Evolutionary conservation across 1,140 invertebrate genomes (phyloP).

Genomic region (Rhopalosiphum padi): DNA sequence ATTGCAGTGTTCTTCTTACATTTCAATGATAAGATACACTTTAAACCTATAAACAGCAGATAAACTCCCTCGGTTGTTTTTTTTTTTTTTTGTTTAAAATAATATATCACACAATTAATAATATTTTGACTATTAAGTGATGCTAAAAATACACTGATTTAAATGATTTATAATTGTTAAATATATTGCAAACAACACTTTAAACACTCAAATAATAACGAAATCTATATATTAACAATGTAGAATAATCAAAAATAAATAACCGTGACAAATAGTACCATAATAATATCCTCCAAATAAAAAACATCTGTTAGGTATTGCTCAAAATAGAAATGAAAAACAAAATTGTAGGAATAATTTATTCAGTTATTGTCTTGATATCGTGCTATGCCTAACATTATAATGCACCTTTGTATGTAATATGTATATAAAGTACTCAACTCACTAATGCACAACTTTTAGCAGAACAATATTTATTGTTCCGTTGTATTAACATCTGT

Average conservation of each 20-base stretch:
- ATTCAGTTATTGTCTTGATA: conserved; percentile 9
- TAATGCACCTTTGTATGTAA: neutral
- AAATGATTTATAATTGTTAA: neutral
- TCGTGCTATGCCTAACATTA: neutral
- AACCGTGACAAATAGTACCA: neutral
- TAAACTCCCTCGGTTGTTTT: too few species aligned
- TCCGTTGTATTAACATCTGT: neutral
- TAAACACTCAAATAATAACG: neutral
- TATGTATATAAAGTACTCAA: neutral
- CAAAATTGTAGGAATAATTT: neutral
- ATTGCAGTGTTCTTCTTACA: too few species aligned
- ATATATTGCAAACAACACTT: neutral
- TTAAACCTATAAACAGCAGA: too few species aligned
- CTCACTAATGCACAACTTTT: neutral
- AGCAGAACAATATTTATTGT: conserved; percentile 13
- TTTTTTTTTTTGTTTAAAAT: too few species aligned
- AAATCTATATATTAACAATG: neutral
- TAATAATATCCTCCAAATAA: neutral
- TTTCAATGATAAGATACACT: too few species aligned
- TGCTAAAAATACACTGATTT: neutral
- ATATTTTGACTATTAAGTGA: neutral
- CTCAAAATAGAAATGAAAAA: neutral
- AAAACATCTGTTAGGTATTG: neutral
- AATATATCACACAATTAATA: neutral
- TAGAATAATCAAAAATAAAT: neutral